These are phyloP conservation scores for Anoura caudifer DNA, from an alignment of 2,113 vertebrate genomes.

Conservation along the genomic window DNA sequence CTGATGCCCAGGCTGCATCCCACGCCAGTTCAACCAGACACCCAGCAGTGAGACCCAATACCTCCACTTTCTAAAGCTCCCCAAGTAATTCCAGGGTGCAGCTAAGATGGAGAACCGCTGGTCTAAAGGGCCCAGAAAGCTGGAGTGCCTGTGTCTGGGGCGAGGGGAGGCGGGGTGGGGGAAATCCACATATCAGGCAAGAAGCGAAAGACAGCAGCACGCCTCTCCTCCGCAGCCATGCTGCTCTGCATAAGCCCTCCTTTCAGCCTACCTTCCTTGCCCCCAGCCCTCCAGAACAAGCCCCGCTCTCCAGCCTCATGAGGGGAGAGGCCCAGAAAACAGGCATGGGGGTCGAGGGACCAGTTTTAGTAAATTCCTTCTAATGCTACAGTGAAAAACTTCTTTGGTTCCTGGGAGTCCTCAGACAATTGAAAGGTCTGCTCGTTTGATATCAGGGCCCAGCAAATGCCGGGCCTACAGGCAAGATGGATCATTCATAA, in stretches of 20 bases:
- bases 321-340: not conserved
- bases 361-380: not conserved
- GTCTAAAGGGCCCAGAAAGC: not conserved
- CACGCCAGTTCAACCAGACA: not conserved
- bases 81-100: not conserved
- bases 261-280: not conserved
- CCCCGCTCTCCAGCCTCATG: not conserved
- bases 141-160: not conserved
- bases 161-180: accelerated
- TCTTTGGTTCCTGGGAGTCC: not conserved
- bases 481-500: not conserved
- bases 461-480: not conserved
- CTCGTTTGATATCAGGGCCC: not conserved
- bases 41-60: not conserved
- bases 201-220: not conserved
- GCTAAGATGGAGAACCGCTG: not conserved
- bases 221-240: not conserved
- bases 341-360: not conserved
- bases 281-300: not conserved
- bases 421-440: not conserved
- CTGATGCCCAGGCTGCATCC: not conserved
- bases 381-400: not conserved
- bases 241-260: not conserved
- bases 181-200: not conserved
- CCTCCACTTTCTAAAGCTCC: not conserved